Base-by-base conservation (phyloP, 2,797 vertebrate species). In the Lithobates sylvaticus region DNA sequence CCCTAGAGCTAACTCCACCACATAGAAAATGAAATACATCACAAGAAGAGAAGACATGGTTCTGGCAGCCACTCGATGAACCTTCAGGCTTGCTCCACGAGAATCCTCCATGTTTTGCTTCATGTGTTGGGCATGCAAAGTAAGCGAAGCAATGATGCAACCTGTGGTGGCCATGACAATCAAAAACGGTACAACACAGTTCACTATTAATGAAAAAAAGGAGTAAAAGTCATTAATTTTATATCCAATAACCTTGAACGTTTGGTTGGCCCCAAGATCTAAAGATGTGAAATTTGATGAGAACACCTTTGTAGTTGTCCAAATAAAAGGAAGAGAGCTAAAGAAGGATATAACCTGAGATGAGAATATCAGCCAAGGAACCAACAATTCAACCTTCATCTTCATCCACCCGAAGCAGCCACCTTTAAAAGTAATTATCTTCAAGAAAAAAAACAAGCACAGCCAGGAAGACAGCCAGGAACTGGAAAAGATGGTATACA, bases 381-480 rank as follows among this genome's bases (percentile, higher is more conserved):
- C 75, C 68, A 78, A 16, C 5, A 5, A 23, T 9, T 23, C 10
- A 10, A 81, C 70, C 16, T 76, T 86, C 15, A 26, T 29, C 71
- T 86, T 86, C 29, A 86, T 12, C 71, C 61, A 64, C 26, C 10
- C 32, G n/a, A 86, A 54, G 16, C 42, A 72, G 10, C 84, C 84
- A 16, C 88, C 26, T 3, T 86, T 88, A 61, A 89, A 89, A 81
- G 75, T 90, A 21, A 88, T 80, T n/a, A 93, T 92, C 87, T 89
- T 93, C 83, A 92, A 73, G 16, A 89, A 93, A 61, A 91, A 93
- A 36, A 91, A 89, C 64, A 79, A 72, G 9, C 90, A 91, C 76
- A 92, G 88, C 86, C 89, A 89, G 5, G 91, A 91, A 6, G 88
- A 89, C 61, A 90, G 81, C 91, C 92, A 93, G 21, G 91, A 89